Conservation (phyloP, 2,797 vertebrate genomes). For the Rallus crepitans region DNA sequence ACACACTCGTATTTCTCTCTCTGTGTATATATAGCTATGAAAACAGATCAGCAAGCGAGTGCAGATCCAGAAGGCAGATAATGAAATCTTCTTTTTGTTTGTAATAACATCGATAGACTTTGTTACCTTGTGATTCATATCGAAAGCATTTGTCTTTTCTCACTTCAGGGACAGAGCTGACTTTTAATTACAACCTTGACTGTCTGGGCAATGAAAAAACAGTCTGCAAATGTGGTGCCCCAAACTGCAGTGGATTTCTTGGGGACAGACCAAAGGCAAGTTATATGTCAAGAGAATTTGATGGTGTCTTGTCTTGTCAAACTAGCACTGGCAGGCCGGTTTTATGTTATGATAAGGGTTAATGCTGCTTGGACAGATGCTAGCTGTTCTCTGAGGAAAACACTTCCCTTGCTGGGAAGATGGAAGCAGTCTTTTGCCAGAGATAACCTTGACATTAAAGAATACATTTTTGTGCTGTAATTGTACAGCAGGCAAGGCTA, state of each 20-base stretch:
- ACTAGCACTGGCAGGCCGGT: background rate
- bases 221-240: conserved; percentile 92
- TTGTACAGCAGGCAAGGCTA: background rate
- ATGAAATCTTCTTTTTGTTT: background rate
- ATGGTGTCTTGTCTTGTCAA: background rate
- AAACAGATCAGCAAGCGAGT: background rate
- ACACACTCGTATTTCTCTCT: background rate
- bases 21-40: background rate
- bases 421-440: background rate
- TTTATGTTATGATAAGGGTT: background rate
- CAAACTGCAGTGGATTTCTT: conserved; percentile 98
- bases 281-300: background rate
- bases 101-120: background rate
- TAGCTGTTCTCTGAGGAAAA: background rate
- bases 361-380: background rate
- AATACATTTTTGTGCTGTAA: background rate
- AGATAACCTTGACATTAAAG: background rate
- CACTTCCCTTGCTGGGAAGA: background rate
- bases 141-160: background rate
- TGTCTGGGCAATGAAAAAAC: conserved; percentile 98
- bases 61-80: background rate
- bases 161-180: conserved; percentile 90
- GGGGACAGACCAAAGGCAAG: conserved; percentile 95
- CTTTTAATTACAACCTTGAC: conserved; percentile 98
- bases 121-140: background rate